A percentile compares a stretch with the other conserved stretches of the same genome.
These are phyloP conservation scores for Chloromyia formosa DNA, from an alignment of 2,888 invertebrate genomes.

Conservation along the genomic window DNA sequence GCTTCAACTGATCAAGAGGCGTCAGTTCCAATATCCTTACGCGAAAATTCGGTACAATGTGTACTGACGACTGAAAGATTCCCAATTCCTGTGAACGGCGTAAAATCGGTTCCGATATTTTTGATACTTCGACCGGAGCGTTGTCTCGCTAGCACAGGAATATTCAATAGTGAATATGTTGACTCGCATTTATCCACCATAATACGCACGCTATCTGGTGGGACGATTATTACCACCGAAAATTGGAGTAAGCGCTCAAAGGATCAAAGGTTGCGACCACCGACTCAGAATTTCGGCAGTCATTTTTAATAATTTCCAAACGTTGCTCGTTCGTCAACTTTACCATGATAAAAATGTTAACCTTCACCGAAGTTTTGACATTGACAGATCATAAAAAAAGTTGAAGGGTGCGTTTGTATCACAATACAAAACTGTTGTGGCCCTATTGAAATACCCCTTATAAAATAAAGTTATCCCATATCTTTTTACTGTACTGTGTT, in stretches of 20 bases:
- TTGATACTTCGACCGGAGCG: background rate
- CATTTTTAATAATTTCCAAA: slow-evolving; percentile 38
- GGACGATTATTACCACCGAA: background rate
- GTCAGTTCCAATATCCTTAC: no score
- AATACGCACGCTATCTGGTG: background rate
- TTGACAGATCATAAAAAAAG: background rate
- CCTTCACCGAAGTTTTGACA: background rate
- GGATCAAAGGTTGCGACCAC: no score
- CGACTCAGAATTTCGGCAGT: slow-evolving; percentile 12
- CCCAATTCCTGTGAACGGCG: slow-evolving; percentile 12
- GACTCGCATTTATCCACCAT: background rate
- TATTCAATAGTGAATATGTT: background rate
- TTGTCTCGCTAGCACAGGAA: background rate
- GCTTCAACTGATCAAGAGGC: no score
- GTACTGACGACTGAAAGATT: no score
- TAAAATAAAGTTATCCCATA: no score
- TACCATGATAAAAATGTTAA: slow-evolving; percentile 30
- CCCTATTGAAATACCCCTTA: no score
- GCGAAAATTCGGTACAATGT: no score
- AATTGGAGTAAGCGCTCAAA: slow-evolving; percentile 5
- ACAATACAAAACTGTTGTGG: no score
- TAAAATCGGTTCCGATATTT: slow-evolving; percentile 27
- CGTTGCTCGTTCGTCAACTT: slow-evolving; percentile 23
- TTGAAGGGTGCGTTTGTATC: no score
- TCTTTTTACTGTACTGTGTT: no score